These are phyloP conservation scores for Eurytemora carolleeae DNA, from an alignment of 1,140 invertebrate genomes.

Conservation along the genomic window DNA sequence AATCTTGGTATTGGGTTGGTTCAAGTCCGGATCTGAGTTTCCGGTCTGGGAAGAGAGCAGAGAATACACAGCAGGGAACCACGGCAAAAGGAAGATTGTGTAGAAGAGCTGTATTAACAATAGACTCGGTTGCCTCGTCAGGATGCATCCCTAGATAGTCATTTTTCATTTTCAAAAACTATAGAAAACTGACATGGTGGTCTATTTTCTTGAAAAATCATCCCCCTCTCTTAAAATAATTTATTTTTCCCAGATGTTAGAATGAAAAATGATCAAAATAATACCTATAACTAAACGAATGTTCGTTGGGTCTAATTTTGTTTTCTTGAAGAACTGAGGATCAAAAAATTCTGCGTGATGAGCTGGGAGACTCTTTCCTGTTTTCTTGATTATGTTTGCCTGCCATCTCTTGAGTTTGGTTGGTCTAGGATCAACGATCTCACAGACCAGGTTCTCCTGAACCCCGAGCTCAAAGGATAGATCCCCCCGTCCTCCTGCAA, in stretches of 20 bases:
- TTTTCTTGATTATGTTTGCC: constrained; percentile 3
- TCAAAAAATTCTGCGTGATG: not conserved
- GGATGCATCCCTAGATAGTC: constrained; percentile 6
- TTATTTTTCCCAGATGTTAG: no score
- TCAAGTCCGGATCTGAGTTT: not conserved
- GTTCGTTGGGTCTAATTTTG: not conserved
- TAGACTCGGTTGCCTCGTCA: constrained; percentile 7
- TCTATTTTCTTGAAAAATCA: no score
- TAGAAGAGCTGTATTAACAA: not conserved
- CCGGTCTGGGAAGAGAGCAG: not conserved
- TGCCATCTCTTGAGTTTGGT: constrained; percentile 1
- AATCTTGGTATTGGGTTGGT: not conserved
- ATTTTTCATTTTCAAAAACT: no score
- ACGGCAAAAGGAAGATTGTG: not conserved
- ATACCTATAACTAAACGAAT: not conserved
- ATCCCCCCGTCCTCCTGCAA: constrained; percentile 5
- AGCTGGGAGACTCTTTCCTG: not conserved
- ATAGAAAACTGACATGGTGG: no score
- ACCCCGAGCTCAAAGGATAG: constrained; percentile 3
- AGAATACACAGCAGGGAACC: constrained; percentile 7
- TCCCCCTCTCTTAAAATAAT: no score
- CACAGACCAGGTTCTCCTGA: not conserved
- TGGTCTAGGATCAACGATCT: not conserved
- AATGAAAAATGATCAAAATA: no score
- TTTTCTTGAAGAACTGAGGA: not conserved